Evolutionary conservation across 2,888 invertebrate species (phyloP).

Genomic region (Ectemnius lituratus): DNA sequence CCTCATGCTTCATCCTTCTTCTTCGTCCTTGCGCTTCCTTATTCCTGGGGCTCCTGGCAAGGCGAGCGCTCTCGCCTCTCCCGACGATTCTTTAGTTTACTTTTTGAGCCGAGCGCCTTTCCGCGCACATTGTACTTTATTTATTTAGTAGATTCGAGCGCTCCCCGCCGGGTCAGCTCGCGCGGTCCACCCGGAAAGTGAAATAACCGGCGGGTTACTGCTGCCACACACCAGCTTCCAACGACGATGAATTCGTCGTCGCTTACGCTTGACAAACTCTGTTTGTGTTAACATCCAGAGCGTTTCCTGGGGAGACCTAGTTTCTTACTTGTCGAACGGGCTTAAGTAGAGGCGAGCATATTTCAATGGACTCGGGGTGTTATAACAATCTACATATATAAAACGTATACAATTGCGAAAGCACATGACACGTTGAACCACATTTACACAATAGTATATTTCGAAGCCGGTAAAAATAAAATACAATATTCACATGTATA

Average conservation of each 20-base stretch:
- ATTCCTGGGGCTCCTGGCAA: constrained; percentile 20
- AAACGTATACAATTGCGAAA: too few species aligned
- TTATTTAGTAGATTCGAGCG: constrained; percentile 48
- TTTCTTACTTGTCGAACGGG: too few species aligned
- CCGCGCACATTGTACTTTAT: constrained; percentile 52
- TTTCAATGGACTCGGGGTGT: too few species aligned
- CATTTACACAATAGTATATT: too few species aligned
- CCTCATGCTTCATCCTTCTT: constrained; percentile 24
- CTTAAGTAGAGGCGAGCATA: too few species aligned
- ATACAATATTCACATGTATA: too few species aligned
- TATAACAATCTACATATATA: too few species aligned
- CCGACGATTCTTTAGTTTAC: constrained; percentile 62
- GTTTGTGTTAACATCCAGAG: too few species aligned
- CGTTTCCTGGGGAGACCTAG: too few species aligned
- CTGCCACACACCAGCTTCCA: constrained; percentile 10
- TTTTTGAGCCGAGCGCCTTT: constrained; percentile 50
- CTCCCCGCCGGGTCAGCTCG: not conserved
- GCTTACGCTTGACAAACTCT: too few species aligned
- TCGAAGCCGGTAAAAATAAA: too few species aligned
- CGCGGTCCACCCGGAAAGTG: constrained; percentile 18
- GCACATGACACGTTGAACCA: too few species aligned
- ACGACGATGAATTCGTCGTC: constrained; percentile 40
- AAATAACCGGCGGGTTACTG: constrained; percentile 20
- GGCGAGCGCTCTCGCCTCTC: constrained; percentile 12
- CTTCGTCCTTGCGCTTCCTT: constrained; percentile 23